Evolutionary conservation across 2,888 invertebrate genomes (phyloP), one percentile per base, ranked within the genome.

Genomic region (Lasioglossum oenotherae): DNA sequence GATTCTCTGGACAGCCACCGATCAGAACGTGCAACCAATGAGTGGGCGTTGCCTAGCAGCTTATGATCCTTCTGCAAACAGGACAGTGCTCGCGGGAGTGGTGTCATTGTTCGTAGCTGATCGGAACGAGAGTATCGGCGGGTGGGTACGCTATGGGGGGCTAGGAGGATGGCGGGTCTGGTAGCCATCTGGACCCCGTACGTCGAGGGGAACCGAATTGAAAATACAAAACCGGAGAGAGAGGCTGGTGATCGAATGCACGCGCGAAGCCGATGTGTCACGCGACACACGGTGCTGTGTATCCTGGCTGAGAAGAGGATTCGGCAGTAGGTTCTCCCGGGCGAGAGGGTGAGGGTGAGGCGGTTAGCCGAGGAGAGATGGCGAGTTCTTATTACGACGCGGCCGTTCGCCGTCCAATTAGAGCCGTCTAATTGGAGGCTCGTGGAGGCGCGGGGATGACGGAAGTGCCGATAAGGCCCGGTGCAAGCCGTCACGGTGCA

Each of bases 321-420:
- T 86, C 75, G 79, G 74, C 77, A 69, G 41, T 60, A 60, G 88
- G 78, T 38, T 35, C 49, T 53, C 8, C 35, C n/a, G 23, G 16
- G 72, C 27, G 31, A 4, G 31, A 4, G 46, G 74, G 44, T 67
- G 44, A 35, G 74, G 76, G 77, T 4, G 46, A 46, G 46, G 16
- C 46, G 46, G 46, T 46, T 75, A 73, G 46, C 74, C 23, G 81
- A 84, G 78, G 53, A 53, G 53, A 82, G 83, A 77, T 81, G 89
- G 84, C 78, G 85, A 90, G 81, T 89, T 87, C 90, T 90, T 90
- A 90, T 90, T 90, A 88, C 89, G 80, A 84, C 79, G 82, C 76
- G 87, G 78, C 89, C 87, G 90, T 91, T 86, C 87, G 91, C 91
- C 91, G 89, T 91, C 91, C 91, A 91, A 91, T 91, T 91, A 91